Conservation (phyloP, 2,797 vertebrate genomes). For the Hoplostethus mediterraneus region DNA sequence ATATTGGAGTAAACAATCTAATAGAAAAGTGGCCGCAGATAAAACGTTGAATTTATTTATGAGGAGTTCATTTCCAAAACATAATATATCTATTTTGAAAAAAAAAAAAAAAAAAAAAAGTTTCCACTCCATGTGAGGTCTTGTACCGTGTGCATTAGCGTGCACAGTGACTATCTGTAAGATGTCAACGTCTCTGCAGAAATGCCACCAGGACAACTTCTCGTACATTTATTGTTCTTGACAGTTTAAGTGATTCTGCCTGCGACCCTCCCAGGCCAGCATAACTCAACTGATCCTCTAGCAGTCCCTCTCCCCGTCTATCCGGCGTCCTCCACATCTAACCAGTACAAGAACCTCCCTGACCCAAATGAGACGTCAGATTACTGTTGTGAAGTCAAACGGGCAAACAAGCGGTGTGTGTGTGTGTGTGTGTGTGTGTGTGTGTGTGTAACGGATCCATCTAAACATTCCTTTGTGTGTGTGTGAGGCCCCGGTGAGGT, state of each 20-base stretch:
- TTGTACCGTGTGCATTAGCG: constrained; percentile 13
- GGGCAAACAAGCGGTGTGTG: constrained; percentile 76
- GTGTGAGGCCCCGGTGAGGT: constrained; percentile 76
- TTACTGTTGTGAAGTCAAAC: constrained; percentile 76
- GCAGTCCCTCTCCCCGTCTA: constrained; percentile 27
- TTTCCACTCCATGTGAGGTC: constrained; percentile 7
- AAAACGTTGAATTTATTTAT: background rate
- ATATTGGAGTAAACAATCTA: constrained; percentile 50
- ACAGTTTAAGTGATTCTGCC: constrained; percentile 40
- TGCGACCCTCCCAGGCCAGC: constrained; percentile 32
- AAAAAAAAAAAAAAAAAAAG: background rate
- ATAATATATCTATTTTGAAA: constrained; percentile 2
- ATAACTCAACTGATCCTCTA: constrained; percentile 37
- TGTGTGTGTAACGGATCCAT: constrained; percentile 70
- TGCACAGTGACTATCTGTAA: constrained; percentile 23
- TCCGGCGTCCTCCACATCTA: constrained; percentile 35
- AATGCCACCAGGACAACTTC: constrained; percentile 1
- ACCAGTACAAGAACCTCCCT: constrained; percentile 50
- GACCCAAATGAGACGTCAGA: constrained; percentile 75
- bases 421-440: constrained; percentile 76
- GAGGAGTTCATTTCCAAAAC: background rate
- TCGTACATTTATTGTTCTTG: constrained; percentile 35
- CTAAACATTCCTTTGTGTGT: constrained; percentile 81
- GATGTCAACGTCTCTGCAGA: constrained; percentile 28
- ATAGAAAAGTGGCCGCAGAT: constrained; percentile 33